A percentile compares a stretch with the other conserved stretches of the same genome.
phyloP scores from a whole-genome alignment of 2,888 invertebrate species.

The Andrena praecox region DNA sequence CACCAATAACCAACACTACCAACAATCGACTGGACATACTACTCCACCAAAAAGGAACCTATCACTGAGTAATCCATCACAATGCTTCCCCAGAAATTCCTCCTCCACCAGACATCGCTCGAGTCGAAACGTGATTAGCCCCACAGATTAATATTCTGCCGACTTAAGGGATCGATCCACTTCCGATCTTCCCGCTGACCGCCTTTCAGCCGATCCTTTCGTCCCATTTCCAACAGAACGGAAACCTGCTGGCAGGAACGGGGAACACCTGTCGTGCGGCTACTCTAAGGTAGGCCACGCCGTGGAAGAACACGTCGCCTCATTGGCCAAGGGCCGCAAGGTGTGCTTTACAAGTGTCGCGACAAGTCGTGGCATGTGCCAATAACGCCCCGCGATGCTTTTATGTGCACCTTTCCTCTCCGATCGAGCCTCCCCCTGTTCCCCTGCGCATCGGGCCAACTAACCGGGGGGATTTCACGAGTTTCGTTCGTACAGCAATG shows the following conservation, averaged over 20 bases:
- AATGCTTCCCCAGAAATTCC: background rate
- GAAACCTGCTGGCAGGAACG: slow-evolving; percentile 35
- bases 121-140: background rate
- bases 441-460: background rate
- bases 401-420: background rate
- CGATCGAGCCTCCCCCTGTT: background rate
- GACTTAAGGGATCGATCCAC: slow-evolving; percentile 25
- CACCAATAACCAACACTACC: background rate
- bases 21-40: background rate
- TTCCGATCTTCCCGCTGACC: slow-evolving; percentile 6
- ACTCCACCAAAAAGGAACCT: background rate
- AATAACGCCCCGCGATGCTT: slow-evolving; percentile 19
- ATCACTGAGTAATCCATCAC: background rate
- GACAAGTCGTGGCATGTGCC: slow-evolving; percentile 57
- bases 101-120: background rate
- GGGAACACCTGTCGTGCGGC: slow-evolving; percentile 42
- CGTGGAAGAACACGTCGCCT: slow-evolving; percentile 38
- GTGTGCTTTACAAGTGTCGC: slow-evolving; percentile 52
- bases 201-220: slow-evolving; percentile 21
- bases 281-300: slow-evolving; percentile 61
- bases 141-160: slow-evolving; percentile 34
- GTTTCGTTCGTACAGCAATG: no score
- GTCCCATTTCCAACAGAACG: slow-evolving; percentile 43
- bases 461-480: no score
- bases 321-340: slow-evolving; percentile 55